phyloP scores from a whole-genome alignment of 2,113 vertebrate species.

The Gadus chalcogrammus region DNA sequence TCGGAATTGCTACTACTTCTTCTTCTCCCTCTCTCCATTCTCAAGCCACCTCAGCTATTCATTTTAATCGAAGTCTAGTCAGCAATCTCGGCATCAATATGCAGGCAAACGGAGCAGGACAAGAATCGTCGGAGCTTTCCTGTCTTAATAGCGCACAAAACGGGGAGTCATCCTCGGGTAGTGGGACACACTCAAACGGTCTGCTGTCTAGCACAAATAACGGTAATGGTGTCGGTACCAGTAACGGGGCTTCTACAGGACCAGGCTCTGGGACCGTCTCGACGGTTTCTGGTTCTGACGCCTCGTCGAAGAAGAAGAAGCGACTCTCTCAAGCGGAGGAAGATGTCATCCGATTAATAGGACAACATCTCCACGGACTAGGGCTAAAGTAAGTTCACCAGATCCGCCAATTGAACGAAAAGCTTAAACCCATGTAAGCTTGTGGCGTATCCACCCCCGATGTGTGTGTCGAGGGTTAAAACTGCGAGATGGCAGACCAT shows the following conservation, averaged over 20 bases:
- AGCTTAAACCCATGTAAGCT: not conserved
- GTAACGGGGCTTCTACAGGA: conserved; percentile 77
- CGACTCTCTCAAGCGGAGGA: conserved; percentile 93
- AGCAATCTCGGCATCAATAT: conserved; percentile 78
- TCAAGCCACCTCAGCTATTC: conserved; percentile 70
- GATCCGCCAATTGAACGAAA: conserved; percentile 41
- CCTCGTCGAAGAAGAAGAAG: conserved; percentile 92
- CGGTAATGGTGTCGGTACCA: conserved; percentile 78
- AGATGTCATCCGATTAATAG: conserved; percentile 97
- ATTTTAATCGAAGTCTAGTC: conserved; percentile 73
- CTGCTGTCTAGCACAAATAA: conserved; percentile 78
- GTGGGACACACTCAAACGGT: conserved; percentile 86
- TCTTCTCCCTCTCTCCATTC: conserved; percentile 53
- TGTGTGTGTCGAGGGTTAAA: conserved; percentile 7
- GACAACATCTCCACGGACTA: conserved; percentile 95
- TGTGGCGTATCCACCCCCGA: not conserved
- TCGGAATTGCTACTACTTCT: conserved; percentile 60
- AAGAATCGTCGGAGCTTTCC: conserved; percentile 80
- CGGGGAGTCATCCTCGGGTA: conserved; percentile 84
- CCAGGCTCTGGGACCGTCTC: conserved; percentile 61
- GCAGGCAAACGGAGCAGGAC: conserved; percentile 94
- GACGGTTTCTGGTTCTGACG: conserved; percentile 73
- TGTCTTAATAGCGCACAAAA: conserved; percentile 84
- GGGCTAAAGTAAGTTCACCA: conserved; percentile 92
- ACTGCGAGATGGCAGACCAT: conserved; percentile 26